Evolutionary conservation across 2,113 vertebrate species (phyloP), one percentile per base, ranked within the genome.

Genomic region (Halichoeres trimaculatus): DNA sequence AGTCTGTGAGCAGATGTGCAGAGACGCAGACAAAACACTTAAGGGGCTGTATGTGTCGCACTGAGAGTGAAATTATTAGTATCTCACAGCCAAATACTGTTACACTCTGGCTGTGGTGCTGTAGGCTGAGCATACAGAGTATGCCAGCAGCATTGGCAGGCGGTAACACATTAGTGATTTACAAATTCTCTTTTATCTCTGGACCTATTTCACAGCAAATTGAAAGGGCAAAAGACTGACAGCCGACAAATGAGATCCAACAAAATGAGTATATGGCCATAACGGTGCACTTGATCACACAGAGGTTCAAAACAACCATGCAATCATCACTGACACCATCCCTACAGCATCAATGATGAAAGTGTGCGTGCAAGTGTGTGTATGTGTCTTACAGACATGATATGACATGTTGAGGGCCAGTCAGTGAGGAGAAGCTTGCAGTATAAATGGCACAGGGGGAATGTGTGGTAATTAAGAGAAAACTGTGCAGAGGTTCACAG

Each of bases 381-480:
- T 45, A 16, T 55, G 77, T 75, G 43, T 66, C 67, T 60, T 38
- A 45, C 48, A 75, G 80, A 63, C 80, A 66, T 83, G 87, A 89
- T 53, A 13, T 76, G 80, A 77, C 88, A 89, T 64, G 89, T 78
- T 69, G 57, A 63, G 22, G 77, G 67, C 57, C 57, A 51, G 50
- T 19, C n/a, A 60, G 53, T 51, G 68, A 57, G 0, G 24, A 12
- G 47, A 60, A 53, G 76, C 30, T 23, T 54, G 78, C 51, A 60
- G 78, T 76, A 73, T 74, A 79, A 85, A 74, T 74, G 72, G 78
- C 79, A 82, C 86, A 34, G 52, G 38, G 85, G 84, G 84, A 84
- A 70, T 80, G 88, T 62, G 65, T 88, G 73, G 76, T 87, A 89
- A 92, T 90, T 85, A 90, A 85, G 67, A 85, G 78, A 85, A 81